These are phyloP conservation scores for Andrena cerasifolii DNA, from an alignment of 1,140 invertebrate species.

Conservation along the genomic window DNA sequence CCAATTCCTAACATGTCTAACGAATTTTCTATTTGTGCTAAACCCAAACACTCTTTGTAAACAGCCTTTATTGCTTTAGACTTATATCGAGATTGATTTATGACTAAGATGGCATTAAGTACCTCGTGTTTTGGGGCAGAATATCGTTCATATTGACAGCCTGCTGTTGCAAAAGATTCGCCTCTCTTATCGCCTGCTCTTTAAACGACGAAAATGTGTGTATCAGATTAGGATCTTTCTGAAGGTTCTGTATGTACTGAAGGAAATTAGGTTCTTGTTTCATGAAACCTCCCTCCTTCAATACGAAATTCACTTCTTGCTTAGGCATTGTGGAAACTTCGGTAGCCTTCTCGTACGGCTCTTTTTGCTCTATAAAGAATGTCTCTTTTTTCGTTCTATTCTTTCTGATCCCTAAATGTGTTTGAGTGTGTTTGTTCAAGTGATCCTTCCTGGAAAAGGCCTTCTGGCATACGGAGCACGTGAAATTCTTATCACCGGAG, in stretches of 20 bases:
- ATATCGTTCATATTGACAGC: conserved; percentile 80
- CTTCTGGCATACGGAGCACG: conserved; percentile 89
- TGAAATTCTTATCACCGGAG: conserved; percentile 85
- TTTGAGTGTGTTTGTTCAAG: conserved; percentile 86
- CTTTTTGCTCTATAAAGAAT: conserved; percentile 65
- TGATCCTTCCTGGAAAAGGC: conserved; percentile 90
- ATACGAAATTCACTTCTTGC: conserved; percentile 73
- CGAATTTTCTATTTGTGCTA: conserved; percentile 52
- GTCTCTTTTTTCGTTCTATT: conserved; percentile 76
- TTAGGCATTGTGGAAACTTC: conserved; percentile 66
- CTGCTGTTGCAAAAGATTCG: conserved; percentile 72
- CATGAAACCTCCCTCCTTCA: conserved; percentile 73
- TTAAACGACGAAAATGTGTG: conserved; percentile 78
- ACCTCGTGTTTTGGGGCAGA: conserved; percentile 80
- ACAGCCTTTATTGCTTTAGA: conserved; percentile 61
- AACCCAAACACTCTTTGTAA: conserved; percentile 3
- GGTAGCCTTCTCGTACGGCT: conserved; percentile 67
- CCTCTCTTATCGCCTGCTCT: conserved; percentile 77
- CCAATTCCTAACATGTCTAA: conserved; percentile 41
- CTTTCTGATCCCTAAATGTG: conserved; percentile 77
- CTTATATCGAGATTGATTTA: conserved; percentile 49
- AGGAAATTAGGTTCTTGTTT: conserved; percentile 76
- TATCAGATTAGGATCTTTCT: conserved; percentile 76
- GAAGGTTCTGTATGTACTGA: conserved; percentile 78
- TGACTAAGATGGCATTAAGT: conserved; percentile 80